Evolutionary conservation across 2,888 invertebrate species (phyloP).

Genomic region (Tholera decimalis): DNA sequence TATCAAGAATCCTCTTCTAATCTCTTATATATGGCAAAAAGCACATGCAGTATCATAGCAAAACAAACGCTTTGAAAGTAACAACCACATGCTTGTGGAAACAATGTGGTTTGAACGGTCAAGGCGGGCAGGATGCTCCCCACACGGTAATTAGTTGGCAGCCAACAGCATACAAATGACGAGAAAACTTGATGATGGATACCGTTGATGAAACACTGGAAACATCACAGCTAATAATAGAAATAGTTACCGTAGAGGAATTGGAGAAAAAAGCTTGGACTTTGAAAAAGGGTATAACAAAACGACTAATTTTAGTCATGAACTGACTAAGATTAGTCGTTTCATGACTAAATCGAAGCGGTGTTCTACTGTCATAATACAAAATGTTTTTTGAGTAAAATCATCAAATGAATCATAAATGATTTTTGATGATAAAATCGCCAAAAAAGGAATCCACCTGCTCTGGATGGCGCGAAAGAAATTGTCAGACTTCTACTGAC

Average conservation of each 20-base stretch:
- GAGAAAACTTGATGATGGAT: constrained; percentile 24
- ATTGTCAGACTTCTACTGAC: too few relatives aligned
- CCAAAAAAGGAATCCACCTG: too few relatives aligned
- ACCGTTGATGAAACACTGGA: constrained; percentile 20
- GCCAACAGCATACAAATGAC: constrained; percentile 21
- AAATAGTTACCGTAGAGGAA: not conserved
- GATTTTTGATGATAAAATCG: too few relatives aligned
- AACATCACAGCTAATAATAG: constrained; percentile 32
- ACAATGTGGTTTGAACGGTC: constrained; percentile 45
- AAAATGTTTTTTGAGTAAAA: too few relatives aligned
- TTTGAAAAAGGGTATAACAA: not conserved
- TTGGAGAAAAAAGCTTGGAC: constrained; percentile 3
- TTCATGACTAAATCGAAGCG: too few relatives aligned
- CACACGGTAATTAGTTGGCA: constrained; percentile 51
- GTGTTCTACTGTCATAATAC: too few relatives aligned
- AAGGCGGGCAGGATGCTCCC: constrained; percentile 47
- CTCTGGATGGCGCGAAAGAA: too few relatives aligned
- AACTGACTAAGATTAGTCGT: too few relatives aligned
- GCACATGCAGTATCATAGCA: constrained; percentile 7
- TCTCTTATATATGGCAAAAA: not conserved
- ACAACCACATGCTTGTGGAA: constrained; percentile 37
- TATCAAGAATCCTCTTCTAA: not conserved
- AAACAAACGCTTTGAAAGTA: constrained; percentile 24
- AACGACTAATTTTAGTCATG: not conserved
- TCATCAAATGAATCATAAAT: too few relatives aligned